Percentiles rank a stretch among this genome's conserved stretches.
Conservation (phyloP, 2,888 invertebrate species). For the Agrilus cyanescens region DNA sequence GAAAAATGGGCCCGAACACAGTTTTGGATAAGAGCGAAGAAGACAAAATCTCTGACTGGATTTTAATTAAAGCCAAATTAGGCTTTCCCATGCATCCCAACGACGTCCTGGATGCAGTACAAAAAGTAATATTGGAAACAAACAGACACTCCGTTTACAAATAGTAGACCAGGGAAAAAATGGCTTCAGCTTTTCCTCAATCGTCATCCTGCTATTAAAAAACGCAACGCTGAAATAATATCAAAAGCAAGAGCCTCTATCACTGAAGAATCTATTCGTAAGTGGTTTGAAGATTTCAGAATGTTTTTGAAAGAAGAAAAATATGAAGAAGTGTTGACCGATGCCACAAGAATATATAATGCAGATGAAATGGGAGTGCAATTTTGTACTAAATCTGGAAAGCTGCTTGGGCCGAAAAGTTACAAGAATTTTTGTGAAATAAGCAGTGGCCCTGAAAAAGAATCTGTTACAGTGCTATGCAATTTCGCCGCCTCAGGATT, state of each 20-base stretch:
- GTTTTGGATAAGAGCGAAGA: no score
- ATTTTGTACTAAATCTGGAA: slow-evolving; percentile 16
- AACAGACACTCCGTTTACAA: no score
- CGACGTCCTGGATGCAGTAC: slow-evolving; percentile 18
- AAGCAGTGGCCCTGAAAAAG: slow-evolving; percentile 8
- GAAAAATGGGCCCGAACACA: no score
- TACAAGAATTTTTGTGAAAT: slow-evolving; percentile 11
- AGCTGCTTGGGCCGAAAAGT: slow-evolving; percentile 11
- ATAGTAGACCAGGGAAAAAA: no score
- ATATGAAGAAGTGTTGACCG: slow-evolving; percentile 2
- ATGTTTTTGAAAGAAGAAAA: slow-evolving; percentile 1
- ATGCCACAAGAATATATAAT: slow-evolving; percentile 13
- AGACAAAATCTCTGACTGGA: no score
- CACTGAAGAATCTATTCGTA: background rate
- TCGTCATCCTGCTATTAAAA: background rate
- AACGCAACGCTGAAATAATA: background rate
- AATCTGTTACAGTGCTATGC: slow-evolving; percentile 17
- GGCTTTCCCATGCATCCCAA: slow-evolving; percentile 21
- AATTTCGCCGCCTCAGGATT: slow-evolving; percentile 13
- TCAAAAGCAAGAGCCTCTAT: background rate
- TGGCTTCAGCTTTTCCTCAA: background rate
- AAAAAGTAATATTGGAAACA: slow-evolving; percentile 10
- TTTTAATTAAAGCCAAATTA: no score
- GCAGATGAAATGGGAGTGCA: slow-evolving; percentile 18
- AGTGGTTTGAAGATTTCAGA: background rate